These are phyloP conservation scores for Mormyrus hasselquistii DNA, from an alignment of 2,797 vertebrate genomes.

Conservation along the genomic window DNA sequence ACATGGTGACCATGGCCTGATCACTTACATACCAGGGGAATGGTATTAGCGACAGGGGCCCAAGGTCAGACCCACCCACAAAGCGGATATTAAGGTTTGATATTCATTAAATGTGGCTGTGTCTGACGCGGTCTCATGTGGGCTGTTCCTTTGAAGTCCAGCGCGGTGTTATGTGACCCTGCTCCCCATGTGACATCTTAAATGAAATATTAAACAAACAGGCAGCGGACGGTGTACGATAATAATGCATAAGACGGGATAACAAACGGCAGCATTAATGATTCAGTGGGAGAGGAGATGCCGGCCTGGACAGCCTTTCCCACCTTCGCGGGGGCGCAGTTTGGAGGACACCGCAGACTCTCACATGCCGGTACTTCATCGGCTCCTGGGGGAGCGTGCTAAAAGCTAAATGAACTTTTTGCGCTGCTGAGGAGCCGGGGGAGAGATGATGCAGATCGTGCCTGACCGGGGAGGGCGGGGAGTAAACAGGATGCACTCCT, in stretches of 20 bases:
- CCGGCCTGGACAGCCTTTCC: not conserved
- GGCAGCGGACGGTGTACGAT: not conserved
- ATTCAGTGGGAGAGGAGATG: not conserved
- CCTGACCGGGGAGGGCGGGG: not conserved
- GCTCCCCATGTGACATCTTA: not conserved
- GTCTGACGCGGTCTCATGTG: not conserved
- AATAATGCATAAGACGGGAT: not conserved
- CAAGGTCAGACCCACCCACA: not conserved
- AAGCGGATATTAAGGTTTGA: not conserved
- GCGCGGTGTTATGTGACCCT: not conserved
- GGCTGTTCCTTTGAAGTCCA: not conserved
- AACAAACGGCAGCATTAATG: not conserved
- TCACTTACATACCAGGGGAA: not conserved
- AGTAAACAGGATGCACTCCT: not conserved
- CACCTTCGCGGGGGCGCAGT: not conserved
- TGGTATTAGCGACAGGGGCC: not conserved
- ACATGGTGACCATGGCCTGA: not conserved
- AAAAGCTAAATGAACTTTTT: not conserved
- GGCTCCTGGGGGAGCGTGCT: not conserved
- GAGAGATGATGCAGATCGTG: not conserved
- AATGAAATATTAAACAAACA: conserved; percentile 8
- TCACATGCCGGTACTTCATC: not conserved
- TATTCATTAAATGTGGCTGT: conserved; percentile 8
- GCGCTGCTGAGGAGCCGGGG: not conserved
- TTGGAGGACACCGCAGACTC: not conserved